These are phyloP conservation scores for Drosophila nigrodunni DNA, from an alignment of 1,140 invertebrate genomes.

Conservation along the genomic window DNA sequence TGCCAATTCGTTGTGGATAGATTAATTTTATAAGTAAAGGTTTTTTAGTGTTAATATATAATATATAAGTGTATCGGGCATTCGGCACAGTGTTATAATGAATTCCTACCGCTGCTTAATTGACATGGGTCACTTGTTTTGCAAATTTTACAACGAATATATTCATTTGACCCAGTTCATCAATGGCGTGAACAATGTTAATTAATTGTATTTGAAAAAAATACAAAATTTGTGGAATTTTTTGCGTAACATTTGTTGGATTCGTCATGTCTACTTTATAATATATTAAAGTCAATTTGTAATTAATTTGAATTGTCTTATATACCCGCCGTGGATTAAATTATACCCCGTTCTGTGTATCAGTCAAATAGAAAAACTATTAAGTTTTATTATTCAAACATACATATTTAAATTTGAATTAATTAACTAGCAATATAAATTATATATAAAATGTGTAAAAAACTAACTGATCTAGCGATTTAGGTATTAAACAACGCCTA, in stretches of 20 bases:
- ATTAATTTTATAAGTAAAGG: not conserved
- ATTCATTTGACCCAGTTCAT: constrained; percentile 67
- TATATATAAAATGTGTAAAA: not conserved
- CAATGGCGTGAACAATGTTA: constrained; percentile 72
- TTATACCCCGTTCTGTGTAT: not conserved
- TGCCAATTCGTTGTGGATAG: constrained; percentile 1
- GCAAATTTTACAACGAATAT: constrained; percentile 39
- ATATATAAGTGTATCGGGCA: constrained; percentile 16
- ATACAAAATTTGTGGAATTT: constrained; percentile 5
- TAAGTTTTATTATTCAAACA: no score
- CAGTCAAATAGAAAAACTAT: no score
- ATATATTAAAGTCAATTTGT: not conserved
- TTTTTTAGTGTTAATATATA: not conserved
- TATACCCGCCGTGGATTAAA: no score
- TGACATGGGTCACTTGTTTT: constrained; percentile 52
- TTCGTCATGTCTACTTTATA: not conserved
- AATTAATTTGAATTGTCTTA: not conserved
- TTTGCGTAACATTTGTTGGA: constrained; percentile 24
- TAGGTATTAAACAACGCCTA: no score
- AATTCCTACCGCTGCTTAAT: constrained; percentile 24
- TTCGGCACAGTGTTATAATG: not conserved
- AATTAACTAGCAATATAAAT: not conserved
- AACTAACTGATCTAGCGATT: no score
- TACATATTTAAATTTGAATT: no score
- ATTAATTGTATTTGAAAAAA: constrained; percentile 69